Base-by-base conservation (phyloP, 2,113 vertebrate genomes). In the Nipponia nippon region DNA sequence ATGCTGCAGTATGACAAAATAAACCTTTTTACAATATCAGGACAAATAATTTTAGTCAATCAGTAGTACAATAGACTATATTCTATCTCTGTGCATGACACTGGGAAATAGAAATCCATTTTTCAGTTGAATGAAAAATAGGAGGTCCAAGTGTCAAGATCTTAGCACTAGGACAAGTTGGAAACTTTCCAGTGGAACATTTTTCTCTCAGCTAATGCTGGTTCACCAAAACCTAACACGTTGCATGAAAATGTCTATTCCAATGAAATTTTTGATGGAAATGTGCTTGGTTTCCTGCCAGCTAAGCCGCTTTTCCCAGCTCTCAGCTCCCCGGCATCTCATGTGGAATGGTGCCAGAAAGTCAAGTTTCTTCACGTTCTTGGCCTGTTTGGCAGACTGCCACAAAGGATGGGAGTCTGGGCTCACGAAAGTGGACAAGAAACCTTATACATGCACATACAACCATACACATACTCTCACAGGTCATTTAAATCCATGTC, bases 401-500 rank as follows among this genome's bases (percentile, higher is more conserved):
- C 93, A 96, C 1, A 6, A 79, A 83, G 96, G 92, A 97, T 93
- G 95, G 94, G 89, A 97, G 97, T 95, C 95, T 97, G 96, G 91
- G 87, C 96, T 91, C 87, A 32, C 12, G 0, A 94, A 97, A 96
- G 92, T 97, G 96, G 96, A 97, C 96, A 97, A 97, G 96, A 97
- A 97, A 97, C 95, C 93, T 96, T 96, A 97, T 95, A 97, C 95
- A 95, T 95, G 96, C 96, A 93, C 90, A 96, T 96, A 95, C 82
- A 96, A 96, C 92, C 12, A 1, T 97, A 87, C 82, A 91, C 92
- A 96, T 61, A 96, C 95, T 92, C 96, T 96, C 95, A 96, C 96
- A 97, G 96, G 95, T 97, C 93, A 96, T 97, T 96, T 97, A 96
- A 96, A 97, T 97, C 97, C 93, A 94, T 96, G 93, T 96, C 95